Evolutionary conservation across 1,140 invertebrate species (phyloP), one percentile per base, ranked within the genome.

Genomic region (Ceratina calcarata): DNA sequence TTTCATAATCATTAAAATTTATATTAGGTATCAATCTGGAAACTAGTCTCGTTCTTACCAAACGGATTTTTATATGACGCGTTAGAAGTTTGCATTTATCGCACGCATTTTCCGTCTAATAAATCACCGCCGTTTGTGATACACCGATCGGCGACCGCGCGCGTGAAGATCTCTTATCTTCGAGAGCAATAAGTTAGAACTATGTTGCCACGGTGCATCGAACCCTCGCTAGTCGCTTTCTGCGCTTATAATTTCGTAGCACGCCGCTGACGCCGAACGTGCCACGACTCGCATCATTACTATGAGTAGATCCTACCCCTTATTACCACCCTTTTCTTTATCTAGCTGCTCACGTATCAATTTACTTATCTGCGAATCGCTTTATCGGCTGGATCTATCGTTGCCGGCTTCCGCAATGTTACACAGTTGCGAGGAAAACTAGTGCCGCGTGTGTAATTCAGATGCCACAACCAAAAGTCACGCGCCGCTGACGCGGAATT

Each of bases 301-400:
- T 72, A 57, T 20, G 71, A 32, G 49, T 68, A 86, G 80, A 78
- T 66, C 64, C 85, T 77, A 86, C 80, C 81, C 75, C 82, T 86
- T 86, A 86, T 86, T 86, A 86, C 77, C 62, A 70, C 60, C 72
- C 84, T 78, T 69, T 71, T 73, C 84, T 85, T 85, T 85, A 85
- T 85, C 83, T 76, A 73, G 69, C 68, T 79, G 81, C 84, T 86
- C 80, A 86, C 85, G 84, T 86, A 86, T 86, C 85, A 86, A 86
- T 86, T 86, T 86, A 83, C 84, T 86, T 86, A 86, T 86, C 85
- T 81, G 78, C 83, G 85, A 86, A 86, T 86, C 85, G 78, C 72
- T 78, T 74, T 80, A 86, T 83, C 84, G 78, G 57, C 15, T 45
- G 27, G 67, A 86, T 83, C 85, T 86, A 78, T 78, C 75, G 61